Evolutionary conservation across 2,888 invertebrate species (phyloP).

Genomic region (Agriopis leucophaearia): DNA sequence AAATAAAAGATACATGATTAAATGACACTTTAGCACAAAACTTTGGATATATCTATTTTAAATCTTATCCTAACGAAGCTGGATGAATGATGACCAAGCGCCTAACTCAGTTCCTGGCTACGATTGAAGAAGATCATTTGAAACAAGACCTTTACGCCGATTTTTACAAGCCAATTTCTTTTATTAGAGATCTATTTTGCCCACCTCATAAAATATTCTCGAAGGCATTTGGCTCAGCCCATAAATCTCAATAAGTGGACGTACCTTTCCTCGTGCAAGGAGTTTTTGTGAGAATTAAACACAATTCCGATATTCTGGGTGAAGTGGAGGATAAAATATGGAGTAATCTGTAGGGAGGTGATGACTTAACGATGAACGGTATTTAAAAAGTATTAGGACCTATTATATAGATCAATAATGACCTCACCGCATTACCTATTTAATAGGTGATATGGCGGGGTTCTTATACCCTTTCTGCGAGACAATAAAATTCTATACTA

Average conservation of each 20-base stretch:
- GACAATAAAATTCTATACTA: no score
- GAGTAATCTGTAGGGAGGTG: constrained; percentile 28
- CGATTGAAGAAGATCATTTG: constrained; percentile 13
- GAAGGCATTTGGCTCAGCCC: constrained; percentile 35
- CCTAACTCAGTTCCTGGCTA: not conserved
- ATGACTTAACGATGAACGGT: constrained; percentile 21
- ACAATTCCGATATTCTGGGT: constrained; percentile 53
- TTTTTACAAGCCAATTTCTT: constrained; percentile 32
- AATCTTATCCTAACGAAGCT: not conserved
- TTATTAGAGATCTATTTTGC: constrained; percentile 33
- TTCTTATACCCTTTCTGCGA: no score
- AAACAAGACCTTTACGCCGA: constrained; percentile 11
- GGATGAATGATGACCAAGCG: not conserved
- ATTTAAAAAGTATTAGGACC: no score
- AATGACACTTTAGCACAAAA: no score
- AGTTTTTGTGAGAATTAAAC: constrained; percentile 57
- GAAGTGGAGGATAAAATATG: constrained; percentile 35
- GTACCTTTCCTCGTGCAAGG: constrained; percentile 44
- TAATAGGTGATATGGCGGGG: no score
- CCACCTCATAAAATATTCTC: constrained; percentile 39
- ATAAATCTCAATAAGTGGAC: constrained; percentile 49
- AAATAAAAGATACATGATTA: no score
- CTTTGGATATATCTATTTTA: not conserved
- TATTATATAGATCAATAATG: no score
- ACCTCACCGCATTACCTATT: no score